Base-by-base conservation (phyloP, 2,888 invertebrate genomes). In the Amblyjoppa proteus region DNA sequence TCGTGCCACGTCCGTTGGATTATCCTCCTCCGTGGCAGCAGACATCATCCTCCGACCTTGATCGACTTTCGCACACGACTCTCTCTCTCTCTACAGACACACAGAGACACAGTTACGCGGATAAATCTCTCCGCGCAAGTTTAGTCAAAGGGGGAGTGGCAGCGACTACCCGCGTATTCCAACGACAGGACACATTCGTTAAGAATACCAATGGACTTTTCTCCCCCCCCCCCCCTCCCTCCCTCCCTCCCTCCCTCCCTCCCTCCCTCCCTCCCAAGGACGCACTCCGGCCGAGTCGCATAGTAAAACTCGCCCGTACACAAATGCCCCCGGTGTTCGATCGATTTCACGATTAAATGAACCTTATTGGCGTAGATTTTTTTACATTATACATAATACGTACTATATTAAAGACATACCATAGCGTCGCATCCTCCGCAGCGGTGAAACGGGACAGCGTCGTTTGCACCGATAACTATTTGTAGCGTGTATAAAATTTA, bases 341-440 rank as follows among this genome's bases (percentile, higher is more conserved):
- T 82, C 76, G 75, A 75, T 53, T 61, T 75, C 70, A 31, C 51
- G 45, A 76, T 51, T 9, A 69, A 61, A 76, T 69, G 16, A 79
- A 79, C 51, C 38, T 49, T 75, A 75, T 79, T 75, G 82, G 82
- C 85, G 38, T 85, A 85, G 75, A 82, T 79, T 82, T 85, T 85
- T 85, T 79, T 82, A 85, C 77, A 85, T 75, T 75, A 75, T 69
- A 74, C 78, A 79, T 82, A 82, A 79, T 85, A 85, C 82, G 82
- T 85, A 85, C 58, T 53, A 82, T 49, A 79, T 45, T 53, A 64
- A 69, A 53, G 25, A 68, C 34, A 13, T 51, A 77, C 34, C n/a
- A 56, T 73, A 77, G 49, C 73, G 77, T 73, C 73, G 76, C 31
- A 81, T 84, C 69, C 51, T 81, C 56, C 25, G 81, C 70, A 28